A percentile compares a stretch with the other conserved stretches of the same genome.
Conservation (phyloP, 2,113 vertebrate species). For the Siphamia tubifer region DNA sequence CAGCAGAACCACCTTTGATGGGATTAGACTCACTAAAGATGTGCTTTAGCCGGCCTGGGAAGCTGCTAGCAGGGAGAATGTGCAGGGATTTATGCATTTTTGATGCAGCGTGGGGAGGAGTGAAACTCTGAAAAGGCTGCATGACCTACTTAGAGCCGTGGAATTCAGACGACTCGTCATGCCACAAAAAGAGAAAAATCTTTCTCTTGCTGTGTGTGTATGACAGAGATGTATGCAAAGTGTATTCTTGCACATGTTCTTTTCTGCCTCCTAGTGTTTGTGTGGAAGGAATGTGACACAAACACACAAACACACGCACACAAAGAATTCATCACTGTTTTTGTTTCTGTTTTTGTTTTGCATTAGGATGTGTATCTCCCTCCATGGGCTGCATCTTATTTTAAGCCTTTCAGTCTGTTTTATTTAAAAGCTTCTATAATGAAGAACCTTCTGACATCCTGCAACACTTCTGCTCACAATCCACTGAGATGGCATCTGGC, state of each 20-base stretch:
- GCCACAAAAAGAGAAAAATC: constrained; percentile 59
- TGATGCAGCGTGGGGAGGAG: constrained; percentile 76
- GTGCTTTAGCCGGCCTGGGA: constrained; percentile 59
- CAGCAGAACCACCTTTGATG: constrained; percentile 70
- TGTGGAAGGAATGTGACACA: background rate
- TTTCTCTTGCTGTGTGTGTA: constrained; percentile 33
- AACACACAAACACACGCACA: background rate
- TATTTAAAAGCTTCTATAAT: constrained; percentile 47
- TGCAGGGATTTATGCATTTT: constrained; percentile 79
- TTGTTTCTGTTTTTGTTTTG: constrained; percentile 8
- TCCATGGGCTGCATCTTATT: constrained; percentile 22
- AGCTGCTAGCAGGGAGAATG: constrained; percentile 65
- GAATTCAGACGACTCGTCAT: constrained; percentile 68
- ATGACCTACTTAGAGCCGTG: constrained; percentile 79
- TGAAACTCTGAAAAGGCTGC: constrained; percentile 69
- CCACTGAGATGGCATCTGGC: constrained; percentile 34
- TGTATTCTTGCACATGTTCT: constrained; percentile 8
- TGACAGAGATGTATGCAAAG: constrained; percentile 35
- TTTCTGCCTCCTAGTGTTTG: constrained; percentile 17
- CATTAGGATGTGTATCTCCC: constrained; percentile 7
- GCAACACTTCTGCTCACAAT: constrained; percentile 13
- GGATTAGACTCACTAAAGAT: constrained; percentile 71
- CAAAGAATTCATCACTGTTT: background rate
- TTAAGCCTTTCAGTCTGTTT: constrained; percentile 38
- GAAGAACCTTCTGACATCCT: constrained; percentile 29